These are phyloP conservation scores for Drosophila ustulata DNA, from an alignment of 2,888 invertebrate species.

Conservation along the genomic window DNA sequence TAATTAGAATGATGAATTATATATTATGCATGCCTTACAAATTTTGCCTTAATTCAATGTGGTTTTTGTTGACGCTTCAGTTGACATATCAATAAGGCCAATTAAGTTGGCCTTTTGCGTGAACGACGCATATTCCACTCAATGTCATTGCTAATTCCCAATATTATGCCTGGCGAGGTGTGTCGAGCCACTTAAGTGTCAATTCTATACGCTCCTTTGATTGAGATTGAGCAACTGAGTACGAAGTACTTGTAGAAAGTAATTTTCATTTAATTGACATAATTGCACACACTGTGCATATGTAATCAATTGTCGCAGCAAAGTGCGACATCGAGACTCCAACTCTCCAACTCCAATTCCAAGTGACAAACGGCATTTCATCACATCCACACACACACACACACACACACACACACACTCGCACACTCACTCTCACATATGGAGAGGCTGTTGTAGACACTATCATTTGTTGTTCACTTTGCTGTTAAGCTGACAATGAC, in stretches of 20 bases:
- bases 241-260: constrained; percentile 61
- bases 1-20: constrained; percentile 7
- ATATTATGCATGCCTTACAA: not conserved
- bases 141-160: constrained; percentile 41
- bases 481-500: constrained; percentile 79
- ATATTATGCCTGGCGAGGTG: constrained; percentile 23
- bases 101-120: constrained; percentile 47
- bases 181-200: not conserved
- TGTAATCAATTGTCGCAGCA: constrained; percentile 74
- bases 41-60: constrained; percentile 11
- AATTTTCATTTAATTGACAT: constrained; percentile 80
- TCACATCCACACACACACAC: constrained; percentile 13
- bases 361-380: constrained; percentile 53
- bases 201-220: constrained; percentile 1
- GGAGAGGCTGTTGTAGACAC: constrained; percentile 29
- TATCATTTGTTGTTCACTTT: constrained; percentile 72
- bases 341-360: constrained; percentile 16
- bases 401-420: constrained; percentile 8
- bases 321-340: not conserved
- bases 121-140: constrained; percentile 26
- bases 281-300: constrained; percentile 79
- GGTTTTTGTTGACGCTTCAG: constrained; percentile 29
- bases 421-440: constrained; percentile 3
- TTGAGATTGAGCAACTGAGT: constrained; percentile 41
- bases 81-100: constrained; percentile 43